These are phyloP conservation scores for Sciurus niger DNA, from an alignment of 2,113 vertebrate genomes.

Conservation along the genomic window DNA sequence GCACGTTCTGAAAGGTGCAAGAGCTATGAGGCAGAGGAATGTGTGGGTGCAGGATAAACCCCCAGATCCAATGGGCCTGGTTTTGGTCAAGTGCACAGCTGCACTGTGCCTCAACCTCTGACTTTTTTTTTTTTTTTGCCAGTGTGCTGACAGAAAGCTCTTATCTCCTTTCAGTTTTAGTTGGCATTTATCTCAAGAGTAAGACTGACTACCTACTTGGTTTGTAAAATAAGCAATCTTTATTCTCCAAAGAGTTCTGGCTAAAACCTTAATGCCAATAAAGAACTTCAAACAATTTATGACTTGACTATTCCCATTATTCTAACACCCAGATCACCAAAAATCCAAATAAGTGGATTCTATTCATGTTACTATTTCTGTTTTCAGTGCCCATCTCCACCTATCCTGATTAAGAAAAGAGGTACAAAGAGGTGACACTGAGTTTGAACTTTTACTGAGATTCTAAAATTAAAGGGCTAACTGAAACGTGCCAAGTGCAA, in stretches of 20 bases:
- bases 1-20: not conserved
- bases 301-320: not conserved
- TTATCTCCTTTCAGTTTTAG: not conserved
- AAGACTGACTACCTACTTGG: not conserved
- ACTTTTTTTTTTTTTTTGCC: not conserved
- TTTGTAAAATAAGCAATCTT: not conserved
- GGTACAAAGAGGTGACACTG: not conserved
- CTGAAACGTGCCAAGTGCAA: not conserved
- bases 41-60: fast-evolving
- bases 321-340: not conserved
- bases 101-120: not conserved
- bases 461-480: not conserved
- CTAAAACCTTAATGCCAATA: not conserved
- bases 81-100: not conserved
- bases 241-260: not conserved
- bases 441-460: not conserved
- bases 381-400: not conserved
- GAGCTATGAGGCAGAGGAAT: not conserved
- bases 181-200: not conserved
- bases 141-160: not conserved
- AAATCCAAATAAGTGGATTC: not conserved
- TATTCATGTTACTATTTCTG: not conserved
- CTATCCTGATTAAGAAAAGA: not conserved
- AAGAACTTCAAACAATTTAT: not conserved
- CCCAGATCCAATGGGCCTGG: not conserved